These are phyloP conservation scores for Drosophila setosimentum DNA, from an alignment of 2,888 invertebrate genomes.

Conservation along the genomic window DNA sequence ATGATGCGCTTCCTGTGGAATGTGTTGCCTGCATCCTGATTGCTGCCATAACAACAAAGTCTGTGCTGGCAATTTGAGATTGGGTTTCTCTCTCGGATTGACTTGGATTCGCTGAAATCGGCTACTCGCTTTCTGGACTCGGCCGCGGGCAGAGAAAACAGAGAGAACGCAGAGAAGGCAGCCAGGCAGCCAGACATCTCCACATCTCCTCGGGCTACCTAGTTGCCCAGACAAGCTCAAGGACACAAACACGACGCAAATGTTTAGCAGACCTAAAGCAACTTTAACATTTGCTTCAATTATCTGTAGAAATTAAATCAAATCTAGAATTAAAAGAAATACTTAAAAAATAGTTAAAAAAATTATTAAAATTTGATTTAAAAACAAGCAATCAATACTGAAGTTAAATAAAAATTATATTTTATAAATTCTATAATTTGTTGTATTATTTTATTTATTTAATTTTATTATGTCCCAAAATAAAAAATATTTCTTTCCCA, in stretches of 20 bases:
- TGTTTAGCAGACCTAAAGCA: not conserved
- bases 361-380: too few species aligned
- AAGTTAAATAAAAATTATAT: too few species aligned
- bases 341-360: too few species aligned
- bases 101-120: not conserved
- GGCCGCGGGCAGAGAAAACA: not conserved
- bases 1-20: constrained; percentile 14
- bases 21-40: constrained; percentile 28
- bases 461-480: too few species aligned
- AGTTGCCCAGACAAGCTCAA: constrained; percentile 16
- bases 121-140: not conserved
- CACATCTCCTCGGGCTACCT: constrained; percentile 12
- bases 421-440: too few species aligned
- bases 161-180: not conserved
- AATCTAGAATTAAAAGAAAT: not conserved
- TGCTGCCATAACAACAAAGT: constrained; percentile 9
- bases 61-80: constrained; percentile 3
- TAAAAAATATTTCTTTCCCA: too few species aligned
- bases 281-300: not conserved
- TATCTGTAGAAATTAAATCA: not conserved
- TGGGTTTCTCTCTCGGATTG: not conserved
- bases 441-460: too few species aligned
- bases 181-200: constrained; percentile 38
- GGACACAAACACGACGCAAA: constrained; percentile 20
- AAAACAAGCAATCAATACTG: too few species aligned